phyloP scores from a whole-genome alignment of 1,140 invertebrate genomes.

The Reticulitermes speratus region DNA sequence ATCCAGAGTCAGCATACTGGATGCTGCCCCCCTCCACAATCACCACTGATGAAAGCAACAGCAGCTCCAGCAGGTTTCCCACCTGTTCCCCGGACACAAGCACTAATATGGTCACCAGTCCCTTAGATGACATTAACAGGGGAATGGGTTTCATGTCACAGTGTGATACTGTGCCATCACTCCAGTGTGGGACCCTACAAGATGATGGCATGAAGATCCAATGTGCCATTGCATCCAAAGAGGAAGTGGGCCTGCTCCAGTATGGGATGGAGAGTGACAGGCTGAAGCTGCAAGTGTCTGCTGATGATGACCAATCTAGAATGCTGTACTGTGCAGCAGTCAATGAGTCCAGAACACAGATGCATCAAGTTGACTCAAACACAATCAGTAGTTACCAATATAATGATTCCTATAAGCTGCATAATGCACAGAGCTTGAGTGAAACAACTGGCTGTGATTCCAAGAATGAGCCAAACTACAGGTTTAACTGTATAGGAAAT shows the following conservation, averaged over 20 bases:
- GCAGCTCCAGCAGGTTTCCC: slow-evolving; percentile 30
- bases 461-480: neutral
- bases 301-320: neutral
- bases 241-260: neutral
- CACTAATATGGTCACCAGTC: neutral
- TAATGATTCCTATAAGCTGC: neutral
- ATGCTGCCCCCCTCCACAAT: neutral
- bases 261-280: neutral
- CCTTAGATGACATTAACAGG: neutral
- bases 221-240: too few relatives aligned
- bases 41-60: slow-evolving; percentile 30
- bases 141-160: neutral
- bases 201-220: neutral
- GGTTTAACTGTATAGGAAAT: neutral
- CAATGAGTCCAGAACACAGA: too few relatives aligned
- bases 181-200: too few relatives aligned
- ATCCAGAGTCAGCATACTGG: slow-evolving; percentile 30
- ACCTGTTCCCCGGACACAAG: slow-evolving; percentile 10
- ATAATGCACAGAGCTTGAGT: neutral
- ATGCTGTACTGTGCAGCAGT: neutral
- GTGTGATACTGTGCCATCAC: neutral
- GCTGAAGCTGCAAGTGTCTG: neutral
- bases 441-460: neutral
- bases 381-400: neutral
- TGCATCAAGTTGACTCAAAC: too few relatives aligned